phyloP scores from a whole-genome alignment of 2,113 vertebrate genomes.

The Crocuta crocuta region DNA sequence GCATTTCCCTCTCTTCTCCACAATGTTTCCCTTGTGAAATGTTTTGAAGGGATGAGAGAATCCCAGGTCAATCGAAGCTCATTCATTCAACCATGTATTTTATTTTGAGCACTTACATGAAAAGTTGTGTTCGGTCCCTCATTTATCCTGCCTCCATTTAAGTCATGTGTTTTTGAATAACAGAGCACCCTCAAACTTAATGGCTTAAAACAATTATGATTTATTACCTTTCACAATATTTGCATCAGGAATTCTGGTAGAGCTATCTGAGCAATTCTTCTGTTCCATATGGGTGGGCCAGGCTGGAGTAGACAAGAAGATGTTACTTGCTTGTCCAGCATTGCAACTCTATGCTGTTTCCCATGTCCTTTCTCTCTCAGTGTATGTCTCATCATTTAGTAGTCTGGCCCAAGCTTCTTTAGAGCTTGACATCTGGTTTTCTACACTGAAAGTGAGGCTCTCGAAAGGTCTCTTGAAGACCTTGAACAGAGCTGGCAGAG shows the following conservation, averaged over 20 bases:
- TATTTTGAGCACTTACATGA: neutral
- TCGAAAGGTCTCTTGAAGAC: neutral
- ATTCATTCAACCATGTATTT: neutral
- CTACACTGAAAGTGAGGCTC: neutral
- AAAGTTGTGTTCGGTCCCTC: neutral
- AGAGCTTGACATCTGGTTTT: slow-evolving; percentile 24
- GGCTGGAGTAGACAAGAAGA: neutral
- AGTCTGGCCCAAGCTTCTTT: neutral
- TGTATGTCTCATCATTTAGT: neutral
- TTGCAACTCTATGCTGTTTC: neutral
- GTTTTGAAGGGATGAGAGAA: neutral
- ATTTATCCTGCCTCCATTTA: neutral
- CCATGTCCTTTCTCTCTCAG: neutral
- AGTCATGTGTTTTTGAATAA: neutral
- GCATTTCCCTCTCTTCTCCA: neutral
- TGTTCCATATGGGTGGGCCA: neutral
- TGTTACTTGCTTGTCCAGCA: neutral
- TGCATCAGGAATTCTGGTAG: neutral
- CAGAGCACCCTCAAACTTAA: neutral
- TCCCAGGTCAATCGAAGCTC: neutral
- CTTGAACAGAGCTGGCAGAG: neutral
- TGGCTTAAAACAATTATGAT: neutral
- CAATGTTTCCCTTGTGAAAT: neutral
- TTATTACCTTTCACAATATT: neutral
- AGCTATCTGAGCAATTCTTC: neutral